These are phyloP conservation scores for Caenorhabditis remanei DNA, from an alignment of 1,140 invertebrate species.

Conservation along the genomic window DNA sequence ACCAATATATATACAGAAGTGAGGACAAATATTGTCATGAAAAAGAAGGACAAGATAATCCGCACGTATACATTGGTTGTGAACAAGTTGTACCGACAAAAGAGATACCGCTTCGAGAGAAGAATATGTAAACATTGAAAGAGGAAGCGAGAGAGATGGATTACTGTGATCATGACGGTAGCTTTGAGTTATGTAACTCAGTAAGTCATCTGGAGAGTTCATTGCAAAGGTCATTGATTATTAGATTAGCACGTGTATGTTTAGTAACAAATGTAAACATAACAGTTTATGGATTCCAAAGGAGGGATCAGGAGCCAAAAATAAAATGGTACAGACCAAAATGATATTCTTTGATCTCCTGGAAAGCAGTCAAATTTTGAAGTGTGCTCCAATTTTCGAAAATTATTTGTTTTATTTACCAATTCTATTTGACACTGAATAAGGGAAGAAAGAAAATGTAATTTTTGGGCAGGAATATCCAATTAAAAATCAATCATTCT, in stretches of 20 bases:
- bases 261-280: not conserved
- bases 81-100: constrained; percentile 54
- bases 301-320: no score
- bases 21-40: constrained; percentile 51
- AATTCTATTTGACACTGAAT: no score
- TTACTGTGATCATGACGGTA: constrained; percentile 26
- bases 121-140: constrained; percentile 19
- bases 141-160: constrained; percentile 27
- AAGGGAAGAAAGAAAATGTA: no score
- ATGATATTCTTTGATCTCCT: no score
- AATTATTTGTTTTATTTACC: no score
- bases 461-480: no score
- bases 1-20: constrained; percentile 50
- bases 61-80: constrained; percentile 15
- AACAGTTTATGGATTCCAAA: no score
- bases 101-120: constrained; percentile 35
- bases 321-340: no score
- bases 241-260: constrained; percentile 41
- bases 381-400: no score
- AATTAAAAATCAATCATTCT: not conserved
- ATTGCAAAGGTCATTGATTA: constrained; percentile 53
- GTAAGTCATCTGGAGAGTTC: constrained; percentile 14
- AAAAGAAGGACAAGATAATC: constrained; percentile 26
- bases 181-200: constrained; percentile 44
- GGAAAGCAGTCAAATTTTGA: no score